phyloP scores from a whole-genome alignment of 2,888 invertebrate species.

The Lepidocyrtinus sp. region DNA sequence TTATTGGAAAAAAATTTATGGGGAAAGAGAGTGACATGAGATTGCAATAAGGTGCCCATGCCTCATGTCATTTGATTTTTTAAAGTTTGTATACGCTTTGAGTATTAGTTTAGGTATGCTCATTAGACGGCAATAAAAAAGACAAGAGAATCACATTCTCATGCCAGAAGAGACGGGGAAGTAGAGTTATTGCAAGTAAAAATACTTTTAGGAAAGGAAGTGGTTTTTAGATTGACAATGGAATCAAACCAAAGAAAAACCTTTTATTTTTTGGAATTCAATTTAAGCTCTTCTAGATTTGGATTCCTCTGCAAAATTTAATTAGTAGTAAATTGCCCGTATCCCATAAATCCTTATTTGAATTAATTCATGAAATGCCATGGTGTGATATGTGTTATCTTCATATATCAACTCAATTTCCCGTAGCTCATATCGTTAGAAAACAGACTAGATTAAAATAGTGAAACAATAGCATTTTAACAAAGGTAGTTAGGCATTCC shows the following conservation, averaged over 20 bases:
- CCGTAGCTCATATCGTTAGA: too few species aligned
- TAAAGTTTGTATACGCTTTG: too few species aligned
- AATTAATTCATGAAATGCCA: slow-evolving; percentile 12
- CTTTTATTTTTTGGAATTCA: neutral
- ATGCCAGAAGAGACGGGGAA: neutral
- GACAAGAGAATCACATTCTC: slow-evolving; percentile 11
- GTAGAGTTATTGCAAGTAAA: neutral
- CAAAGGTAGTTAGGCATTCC: too few species aligned
- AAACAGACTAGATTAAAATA: too few species aligned
- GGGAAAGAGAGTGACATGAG: too few species aligned
- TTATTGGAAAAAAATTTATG: too few species aligned
- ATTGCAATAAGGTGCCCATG: too few species aligned
- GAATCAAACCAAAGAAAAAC: neutral
- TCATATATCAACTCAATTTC: neutral
- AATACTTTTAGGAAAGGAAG: neutral
- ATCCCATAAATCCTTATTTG: slow-evolving; percentile 47
- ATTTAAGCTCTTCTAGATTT: neutral
- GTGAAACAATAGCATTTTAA: too few species aligned
- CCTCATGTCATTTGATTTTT: too few species aligned
- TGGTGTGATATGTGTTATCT: slow-evolving; percentile 1
- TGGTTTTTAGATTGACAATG: neutral
- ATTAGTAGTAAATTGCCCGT: slow-evolving; percentile 52
- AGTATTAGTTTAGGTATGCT: too few species aligned
- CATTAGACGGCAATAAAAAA: slow-evolving; percentile 4
- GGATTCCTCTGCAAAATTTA: slow-evolving; percentile 32